Conservation (phyloP, 2,797 vertebrate species). For the Acanthornis magna region DNA sequence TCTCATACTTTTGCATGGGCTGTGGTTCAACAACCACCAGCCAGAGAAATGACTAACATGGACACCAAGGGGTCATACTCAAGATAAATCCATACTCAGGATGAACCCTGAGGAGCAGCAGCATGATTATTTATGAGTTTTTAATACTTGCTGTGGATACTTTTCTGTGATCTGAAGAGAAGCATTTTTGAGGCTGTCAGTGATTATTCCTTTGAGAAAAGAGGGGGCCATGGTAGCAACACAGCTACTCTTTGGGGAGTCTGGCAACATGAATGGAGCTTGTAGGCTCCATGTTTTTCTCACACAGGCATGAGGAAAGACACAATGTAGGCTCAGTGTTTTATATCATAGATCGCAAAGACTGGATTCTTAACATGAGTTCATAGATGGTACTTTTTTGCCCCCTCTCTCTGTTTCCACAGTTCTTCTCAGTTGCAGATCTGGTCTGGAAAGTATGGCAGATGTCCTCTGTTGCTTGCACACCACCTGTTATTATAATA, state of each 20-base stretch:
- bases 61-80: not conserved
- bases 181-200: not conserved
- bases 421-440: not conserved
- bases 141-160: not conserved
- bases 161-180: not conserved
- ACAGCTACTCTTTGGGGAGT: not conserved
- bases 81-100: not conserved
- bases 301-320: not conserved
- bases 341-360: not conserved
- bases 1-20: not conserved
- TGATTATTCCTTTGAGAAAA: not conserved
- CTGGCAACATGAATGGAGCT: not conserved
- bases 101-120: not conserved
- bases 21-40: not conserved
- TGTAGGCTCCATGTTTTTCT: not conserved
- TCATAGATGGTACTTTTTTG: not conserved
- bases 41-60: not conserved
- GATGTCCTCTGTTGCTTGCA: not conserved
- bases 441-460: not conserved
- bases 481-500: not conserved
- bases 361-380: not conserved
- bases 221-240: not conserved
- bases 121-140: rapidly evolving
- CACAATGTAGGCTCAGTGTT: not conserved
- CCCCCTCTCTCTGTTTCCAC: not conserved